Evolutionary conservation across 2,888 invertebrate species (phyloP).

Genomic region (Hirtodrosophila histrioides): DNA sequence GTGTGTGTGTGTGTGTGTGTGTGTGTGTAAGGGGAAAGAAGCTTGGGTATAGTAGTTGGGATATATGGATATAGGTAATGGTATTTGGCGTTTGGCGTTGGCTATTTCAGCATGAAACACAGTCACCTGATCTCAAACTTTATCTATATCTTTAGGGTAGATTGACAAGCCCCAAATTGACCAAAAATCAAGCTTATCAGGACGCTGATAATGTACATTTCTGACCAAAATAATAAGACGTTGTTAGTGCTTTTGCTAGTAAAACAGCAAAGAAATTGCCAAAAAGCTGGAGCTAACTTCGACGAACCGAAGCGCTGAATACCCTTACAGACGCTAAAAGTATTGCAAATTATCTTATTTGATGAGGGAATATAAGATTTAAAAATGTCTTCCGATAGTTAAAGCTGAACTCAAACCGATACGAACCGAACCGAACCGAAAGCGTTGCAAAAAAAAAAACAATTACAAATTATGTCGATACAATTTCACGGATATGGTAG

Average conservation of each 20-base stretch:
- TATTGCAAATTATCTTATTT: too few relatives aligned
- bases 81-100: constrained; percentile 3
- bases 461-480: too few relatives aligned
- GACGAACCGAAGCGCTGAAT: constrained; percentile 5
- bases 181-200: constrained; percentile 31
- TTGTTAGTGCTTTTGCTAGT: constrained; percentile 1
- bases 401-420: too few relatives aligned
- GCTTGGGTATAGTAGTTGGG: too few relatives aligned
- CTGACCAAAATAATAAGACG: constrained; percentile 21
- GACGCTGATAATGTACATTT: constrained; percentile 25
- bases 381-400: too few relatives aligned
- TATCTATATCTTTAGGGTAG: constrained; percentile 1
- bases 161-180: constrained; percentile 26
- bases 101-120: constrained; percentile 1
- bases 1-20: constrained; percentile 3
- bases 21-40: neutral
- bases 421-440: too few relatives aligned
- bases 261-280: neutral
- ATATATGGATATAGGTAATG: neutral
- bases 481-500: too few relatives aligned
- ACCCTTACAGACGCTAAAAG: constrained; percentile 5
- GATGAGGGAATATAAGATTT: too few relatives aligned
- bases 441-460: too few relatives aligned
- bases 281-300: constrained; percentile 1
- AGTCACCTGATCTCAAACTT: constrained; percentile 29